Conservation (phyloP, 2,113 vertebrate genomes). For the Callipepla squamata region DNA sequence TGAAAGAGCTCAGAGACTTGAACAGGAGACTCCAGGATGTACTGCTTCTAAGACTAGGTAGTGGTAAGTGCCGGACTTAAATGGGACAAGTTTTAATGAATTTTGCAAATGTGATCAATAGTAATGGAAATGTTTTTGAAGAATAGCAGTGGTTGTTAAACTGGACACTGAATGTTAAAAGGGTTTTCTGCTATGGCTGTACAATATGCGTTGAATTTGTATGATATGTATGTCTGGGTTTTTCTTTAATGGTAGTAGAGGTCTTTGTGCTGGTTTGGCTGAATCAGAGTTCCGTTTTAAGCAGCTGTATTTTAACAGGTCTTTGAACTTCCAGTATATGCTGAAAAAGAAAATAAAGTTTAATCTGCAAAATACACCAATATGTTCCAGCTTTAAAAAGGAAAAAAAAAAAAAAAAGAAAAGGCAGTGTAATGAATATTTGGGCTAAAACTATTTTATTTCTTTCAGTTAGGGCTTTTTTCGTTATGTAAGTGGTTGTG, state of each 20-base stretch:
- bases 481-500: conserved; percentile 45
- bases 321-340: conserved; percentile 26
- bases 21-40: conserved; percentile 98
- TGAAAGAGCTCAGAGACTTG: conserved; percentile 98
- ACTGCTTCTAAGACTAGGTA: conserved; percentile 95
- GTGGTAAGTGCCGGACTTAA: conserved; percentile 85
- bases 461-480: conserved; percentile 26
- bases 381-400: conserved; percentile 21
- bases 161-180: conserved; percentile 67
- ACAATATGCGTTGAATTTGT: conserved; percentile 59
- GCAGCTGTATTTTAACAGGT: conserved; percentile 55
- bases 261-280: conserved; percentile 49
- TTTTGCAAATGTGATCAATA: conserved; percentile 57
- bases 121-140: conserved; percentile 45
- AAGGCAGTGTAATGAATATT: neutral
- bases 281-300: conserved; percentile 55
- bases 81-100: conserved; percentile 59
- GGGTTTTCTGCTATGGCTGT: conserved; percentile 58
- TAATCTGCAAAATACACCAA: conserved; percentile 22
- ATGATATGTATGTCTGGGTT: conserved; percentile 56
- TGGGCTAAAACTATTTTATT: neutral
- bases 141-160: conserved; percentile 53
- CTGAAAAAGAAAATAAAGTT: conserved; percentile 55
- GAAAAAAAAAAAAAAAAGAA: neutral
- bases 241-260: conserved; percentile 45